phyloP scores from a whole-genome alignment of 1,140 invertebrate genomes.

The Drosophila cardini region DNA sequence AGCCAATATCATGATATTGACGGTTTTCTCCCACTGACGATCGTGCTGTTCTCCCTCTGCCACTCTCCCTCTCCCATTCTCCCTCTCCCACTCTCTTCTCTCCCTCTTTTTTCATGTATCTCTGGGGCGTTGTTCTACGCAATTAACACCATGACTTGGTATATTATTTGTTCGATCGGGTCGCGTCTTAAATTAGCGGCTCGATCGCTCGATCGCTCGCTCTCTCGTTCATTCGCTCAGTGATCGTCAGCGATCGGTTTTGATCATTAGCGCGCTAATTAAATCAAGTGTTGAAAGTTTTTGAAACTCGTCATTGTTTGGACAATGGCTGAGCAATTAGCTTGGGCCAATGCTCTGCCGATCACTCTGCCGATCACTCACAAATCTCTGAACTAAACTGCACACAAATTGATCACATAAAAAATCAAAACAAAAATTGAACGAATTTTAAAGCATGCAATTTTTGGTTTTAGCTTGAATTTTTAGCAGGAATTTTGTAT shows the following conservation, averaged over 20 bases:
- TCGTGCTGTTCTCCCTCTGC: constrained; percentile 20
- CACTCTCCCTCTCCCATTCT: background rate
- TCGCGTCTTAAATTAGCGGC: constrained; percentile 60
- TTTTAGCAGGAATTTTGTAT: too few species aligned
- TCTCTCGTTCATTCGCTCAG: constrained; percentile 32
- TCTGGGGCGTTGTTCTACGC: constrained; percentile 59
- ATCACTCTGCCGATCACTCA: background rate
- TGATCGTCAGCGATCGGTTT: constrained; percentile 24
- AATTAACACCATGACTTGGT: constrained; percentile 71
- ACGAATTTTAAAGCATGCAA: too few species aligned
- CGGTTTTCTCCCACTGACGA: constrained; percentile 26
- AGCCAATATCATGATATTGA: constrained; percentile 66
- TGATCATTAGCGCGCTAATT: constrained; percentile 77
- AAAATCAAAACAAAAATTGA: too few species aligned
- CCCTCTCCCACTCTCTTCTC: constrained; percentile 14
- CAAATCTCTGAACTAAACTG: background rate
- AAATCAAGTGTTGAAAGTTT: constrained; percentile 66
- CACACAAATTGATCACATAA: background rate
- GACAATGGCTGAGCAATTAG: constrained; percentile 77
- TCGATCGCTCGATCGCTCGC: constrained; percentile 38
- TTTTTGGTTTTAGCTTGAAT: too few species aligned
- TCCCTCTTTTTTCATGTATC: background rate
- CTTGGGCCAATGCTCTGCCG: constrained; percentile 34
- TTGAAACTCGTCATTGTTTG: constrained; percentile 74
- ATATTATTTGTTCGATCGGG: constrained; percentile 23